Evolutionary conservation across 2,888 invertebrate genomes (phyloP), one percentile per base, ranked within the genome.

Genomic region (Slavum lentiscoides): DNA sequence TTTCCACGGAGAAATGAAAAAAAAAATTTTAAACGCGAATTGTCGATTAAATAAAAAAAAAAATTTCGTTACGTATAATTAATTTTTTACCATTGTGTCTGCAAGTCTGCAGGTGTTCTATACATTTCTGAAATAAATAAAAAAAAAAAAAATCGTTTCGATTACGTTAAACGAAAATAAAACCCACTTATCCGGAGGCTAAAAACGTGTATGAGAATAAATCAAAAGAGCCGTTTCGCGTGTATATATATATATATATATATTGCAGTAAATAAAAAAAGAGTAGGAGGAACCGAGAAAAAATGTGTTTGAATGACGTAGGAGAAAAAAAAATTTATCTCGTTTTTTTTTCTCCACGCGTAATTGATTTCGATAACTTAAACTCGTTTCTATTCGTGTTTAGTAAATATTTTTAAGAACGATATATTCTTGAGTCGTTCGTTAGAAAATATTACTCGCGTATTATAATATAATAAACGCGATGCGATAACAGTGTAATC

Each of bases 171-270:
- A 30, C 30, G 30, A 74, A 43, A 43, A 43, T 43, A 43, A 43
- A 64, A 74, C 74, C 55, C 11, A 53, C 64, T 37, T n/a, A 55
- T 55, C 64, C 53, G 2, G 74, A 74, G 74, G 64, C 64, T 9
- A 66, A 66, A 55, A n/a, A n/a, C n/a, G n/a, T 21, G 4, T 30
- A 30, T 30, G 30, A 30, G 55, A 55, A 66, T 64, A 66, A 66
- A 74, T 66, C 64, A 55, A 66, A 49, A 74, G 1, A 30, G 21
- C 17, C 19, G 53, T 30, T 69, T 53, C 53, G 30, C 68, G 5
- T 30, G 43, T 67, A 2, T 4, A 4, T 30, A 30, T 30, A 4
- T 23, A 53, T 58, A 72, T 72, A n/a, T 39, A 39, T 37, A n/a
- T n/a, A 23, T 11, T 43, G 19, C n/a, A n/a, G n/a, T n/a, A n/a